Conservation (phyloP, 2,888 invertebrate genomes). For the Thyatira batis region DNA sequence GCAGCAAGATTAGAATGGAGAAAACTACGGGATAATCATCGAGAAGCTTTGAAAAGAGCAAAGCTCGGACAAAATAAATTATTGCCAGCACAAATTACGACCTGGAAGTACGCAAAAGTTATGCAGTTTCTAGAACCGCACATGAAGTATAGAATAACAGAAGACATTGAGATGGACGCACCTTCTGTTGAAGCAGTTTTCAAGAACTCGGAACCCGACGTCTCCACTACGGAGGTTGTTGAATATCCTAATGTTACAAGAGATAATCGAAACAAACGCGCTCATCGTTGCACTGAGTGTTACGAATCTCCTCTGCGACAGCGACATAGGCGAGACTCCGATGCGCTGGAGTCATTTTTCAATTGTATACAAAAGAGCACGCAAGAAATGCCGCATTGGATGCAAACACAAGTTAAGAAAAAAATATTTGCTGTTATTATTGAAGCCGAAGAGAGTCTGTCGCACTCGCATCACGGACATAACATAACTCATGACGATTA, state of each 20-base stretch:
- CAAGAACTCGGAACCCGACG: constrained; percentile 53
- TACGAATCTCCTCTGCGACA: constrained; percentile 18
- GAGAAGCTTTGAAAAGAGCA: constrained; percentile 71
- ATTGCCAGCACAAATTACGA: constrained; percentile 71
- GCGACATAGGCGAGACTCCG: constrained; percentile 37
- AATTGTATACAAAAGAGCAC: constrained; percentile 68
- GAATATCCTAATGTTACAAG: constrained; percentile 31
- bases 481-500: constrained; percentile 17
- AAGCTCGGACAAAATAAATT: constrained; percentile 73
- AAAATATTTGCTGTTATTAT: constrained; percentile 73
- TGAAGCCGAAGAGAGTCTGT: constrained; percentile 66
- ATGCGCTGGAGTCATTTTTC: constrained; percentile 69
- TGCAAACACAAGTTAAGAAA: constrained; percentile 76
- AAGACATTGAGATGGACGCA: constrained; percentile 67
- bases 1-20: constrained; percentile 72
- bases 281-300: constrained; percentile 34
- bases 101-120: constrained; percentile 75
- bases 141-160: constrained; percentile 75
- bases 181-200: constrained; percentile 16
- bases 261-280: constrained; percentile 39
- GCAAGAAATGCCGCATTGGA: constrained; percentile 69
- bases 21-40: constrained; percentile 69
- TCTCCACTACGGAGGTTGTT: constrained; percentile 48
- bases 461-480: constrained; percentile 33
- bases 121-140: constrained; percentile 76